Percentiles rank a stretch among this genome's conserved stretches.
These are phyloP conservation scores for Carassius carassius DNA, from an alignment of 2,113 vertebrate species.

Conservation along the genomic window DNA sequence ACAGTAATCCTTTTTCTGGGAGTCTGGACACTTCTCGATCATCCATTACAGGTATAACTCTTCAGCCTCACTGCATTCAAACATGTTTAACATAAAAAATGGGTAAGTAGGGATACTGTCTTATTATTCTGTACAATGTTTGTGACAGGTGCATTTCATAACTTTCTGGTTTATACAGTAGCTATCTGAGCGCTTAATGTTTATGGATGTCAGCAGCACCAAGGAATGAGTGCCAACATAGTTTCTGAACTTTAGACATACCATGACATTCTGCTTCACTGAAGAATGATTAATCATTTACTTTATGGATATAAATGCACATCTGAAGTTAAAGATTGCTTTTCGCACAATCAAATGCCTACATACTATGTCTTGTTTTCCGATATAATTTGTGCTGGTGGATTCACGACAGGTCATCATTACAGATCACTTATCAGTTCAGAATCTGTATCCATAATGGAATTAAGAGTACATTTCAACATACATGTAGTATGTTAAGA, in stretches of 20 bases:
- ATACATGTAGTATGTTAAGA: neutral
- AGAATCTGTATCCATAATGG: neutral
- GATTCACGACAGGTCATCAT: too few relatives aligned
- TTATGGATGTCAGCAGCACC: slow-evolving; percentile 46
- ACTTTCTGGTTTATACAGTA: slow-evolving; percentile 8
- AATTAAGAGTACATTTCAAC: neutral
- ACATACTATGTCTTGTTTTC: neutral
- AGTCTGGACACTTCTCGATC: slow-evolving; percentile 30
- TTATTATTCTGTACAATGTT: neutral
- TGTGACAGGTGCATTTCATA: neutral
- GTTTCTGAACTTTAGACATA: slow-evolving; percentile 57
- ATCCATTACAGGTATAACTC: slow-evolving; percentile 41
- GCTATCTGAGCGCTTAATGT: slow-evolving; percentile 43
- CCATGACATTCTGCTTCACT: slow-evolving; percentile 41
- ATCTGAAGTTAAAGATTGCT: slow-evolving; percentile 22
- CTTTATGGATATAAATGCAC: slow-evolving; percentile 12
- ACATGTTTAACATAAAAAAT: neutral
- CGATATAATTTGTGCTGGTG: neutral
- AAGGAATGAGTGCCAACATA: slow-evolving; percentile 57
- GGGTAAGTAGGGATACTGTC: neutral
- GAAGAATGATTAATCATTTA: slow-evolving; percentile 63
- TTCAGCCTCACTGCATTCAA: neutral
- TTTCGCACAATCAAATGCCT: neutral
- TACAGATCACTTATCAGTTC: neutral
- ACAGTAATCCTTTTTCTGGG: slow-evolving; percentile 56